A percentile compares a stretch with the other conserved stretches of the same genome.
Evolutionary conservation across 2,113 vertebrate species (phyloP).

Genomic region (Chaenogobius annularis): DNA sequence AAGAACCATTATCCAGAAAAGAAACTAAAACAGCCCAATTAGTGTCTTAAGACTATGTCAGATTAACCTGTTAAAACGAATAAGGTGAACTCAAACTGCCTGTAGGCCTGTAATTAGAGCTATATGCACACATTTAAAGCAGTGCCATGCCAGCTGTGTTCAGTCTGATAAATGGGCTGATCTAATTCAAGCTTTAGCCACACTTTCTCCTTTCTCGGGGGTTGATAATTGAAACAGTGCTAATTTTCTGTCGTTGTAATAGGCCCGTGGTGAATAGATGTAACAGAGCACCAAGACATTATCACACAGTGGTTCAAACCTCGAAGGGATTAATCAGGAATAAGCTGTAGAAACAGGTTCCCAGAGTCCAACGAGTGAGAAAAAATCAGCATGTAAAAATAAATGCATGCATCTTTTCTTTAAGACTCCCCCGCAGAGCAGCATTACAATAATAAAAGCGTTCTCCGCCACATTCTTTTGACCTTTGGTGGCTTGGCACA

Average conservation of each 20-base stretch:
- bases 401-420: constrained; percentile 13
- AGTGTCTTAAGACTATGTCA: constrained; percentile 16
- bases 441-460: constrained; percentile 9
- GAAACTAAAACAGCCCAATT: constrained; percentile 26
- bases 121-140: constrained; percentile 44
- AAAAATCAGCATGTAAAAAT: constrained; percentile 7
- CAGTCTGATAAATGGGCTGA: constrained; percentile 50
- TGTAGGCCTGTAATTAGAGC: constrained; percentile 46
- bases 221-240: constrained; percentile 66
- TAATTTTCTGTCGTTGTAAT: constrained; percentile 67
- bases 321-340: constrained; percentile 34
- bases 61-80: constrained; percentile 17
- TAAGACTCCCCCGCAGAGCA: constrained; percentile 6
- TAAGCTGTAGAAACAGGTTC: constrained; percentile 4
- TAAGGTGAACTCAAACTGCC: constrained; percentile 15
- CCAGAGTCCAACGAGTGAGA: neutral
- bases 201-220: constrained; percentile 49
- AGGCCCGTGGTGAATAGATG: constrained; percentile 46
- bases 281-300: constrained; percentile 47
- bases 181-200: constrained; percentile 59
- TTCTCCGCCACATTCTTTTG: constrained; percentile 27
- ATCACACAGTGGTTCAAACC: constrained; percentile 48
- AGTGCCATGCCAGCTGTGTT: constrained; percentile 31
- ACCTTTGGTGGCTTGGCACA: constrained; percentile 51
- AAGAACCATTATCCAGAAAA: neutral